A percentile compares a stretch with the other conserved stretches of the same genome.
Evolutionary conservation across 2,113 vertebrate species (phyloP).

Genomic region (Melanocharis versteri): DNA sequence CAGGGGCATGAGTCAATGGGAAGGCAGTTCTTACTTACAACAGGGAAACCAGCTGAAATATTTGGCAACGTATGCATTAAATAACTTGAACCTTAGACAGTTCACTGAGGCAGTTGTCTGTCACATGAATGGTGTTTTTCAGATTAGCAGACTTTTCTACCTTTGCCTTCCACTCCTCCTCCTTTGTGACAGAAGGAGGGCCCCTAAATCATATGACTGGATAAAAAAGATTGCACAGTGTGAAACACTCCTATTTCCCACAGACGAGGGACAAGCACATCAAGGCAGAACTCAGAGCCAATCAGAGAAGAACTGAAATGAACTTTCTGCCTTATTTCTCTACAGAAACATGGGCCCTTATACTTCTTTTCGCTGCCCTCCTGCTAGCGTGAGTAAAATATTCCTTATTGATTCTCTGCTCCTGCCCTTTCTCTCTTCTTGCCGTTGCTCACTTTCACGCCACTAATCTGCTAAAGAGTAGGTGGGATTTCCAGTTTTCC

Average conservation of each 20-base stretch:
- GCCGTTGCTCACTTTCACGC: background rate
- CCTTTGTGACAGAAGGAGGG: background rate
- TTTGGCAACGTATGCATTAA: background rate
- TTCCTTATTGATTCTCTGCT: background rate
- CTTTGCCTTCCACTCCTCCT: background rate
- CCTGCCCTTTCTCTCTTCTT: background rate
- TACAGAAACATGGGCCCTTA: constrained; percentile 40
- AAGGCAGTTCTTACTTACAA: background rate
- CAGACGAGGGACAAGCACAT: background rate
- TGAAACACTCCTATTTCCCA: background rate
- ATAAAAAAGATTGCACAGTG: background rate
- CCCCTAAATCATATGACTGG: background rate
- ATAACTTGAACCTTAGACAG: background rate
- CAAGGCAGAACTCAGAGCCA: background rate
- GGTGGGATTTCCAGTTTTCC: background rate
- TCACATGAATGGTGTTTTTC: background rate
- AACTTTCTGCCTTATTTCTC: constrained; percentile 26
- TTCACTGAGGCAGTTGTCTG: background rate
- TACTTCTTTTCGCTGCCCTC: background rate
- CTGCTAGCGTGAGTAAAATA: background rate
- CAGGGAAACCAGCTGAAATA: background rate
- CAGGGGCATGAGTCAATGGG: background rate
- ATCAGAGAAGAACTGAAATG: background rate
- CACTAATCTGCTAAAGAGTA: background rate
- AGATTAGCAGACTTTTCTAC: background rate